Evolutionary conservation across 2,888 invertebrate species (phyloP).

Genomic region (Apocheima hispidaria): DNA sequence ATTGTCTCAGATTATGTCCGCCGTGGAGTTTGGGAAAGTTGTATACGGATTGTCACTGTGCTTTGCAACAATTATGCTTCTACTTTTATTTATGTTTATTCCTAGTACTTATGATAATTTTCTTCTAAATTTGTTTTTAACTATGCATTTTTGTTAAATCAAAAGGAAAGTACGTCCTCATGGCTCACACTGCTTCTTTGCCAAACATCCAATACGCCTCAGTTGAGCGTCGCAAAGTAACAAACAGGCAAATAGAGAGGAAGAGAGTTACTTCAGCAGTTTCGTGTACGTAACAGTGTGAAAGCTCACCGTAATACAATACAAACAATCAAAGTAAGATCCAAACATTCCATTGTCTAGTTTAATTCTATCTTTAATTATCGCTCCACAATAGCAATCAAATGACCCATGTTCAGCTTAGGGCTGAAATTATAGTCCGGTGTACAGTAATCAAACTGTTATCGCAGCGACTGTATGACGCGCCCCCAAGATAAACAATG

Average conservation of each 20-base stretch:
- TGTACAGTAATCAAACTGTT: conserved; percentile 44
- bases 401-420: conserved; percentile 30
- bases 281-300: neutral
- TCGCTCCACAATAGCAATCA: conserved; percentile 12
- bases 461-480: conserved; percentile 43
- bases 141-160: no score
- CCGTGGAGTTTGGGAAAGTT: neutral
- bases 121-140: neutral
- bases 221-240: no score
- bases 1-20: neutral
- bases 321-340: conserved; percentile 1
- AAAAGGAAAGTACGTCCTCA: no score
- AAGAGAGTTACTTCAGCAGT: no score
- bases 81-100: neutral
- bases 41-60: neutral
- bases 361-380: conserved; percentile 21
- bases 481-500: conserved; percentile 46
- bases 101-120: neutral
- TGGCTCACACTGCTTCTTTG: no score
- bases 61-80: neutral
- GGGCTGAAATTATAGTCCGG: conserved; percentile 27
- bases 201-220: no score
- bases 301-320: neutral
- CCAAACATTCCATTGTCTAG: conserved; percentile 8
- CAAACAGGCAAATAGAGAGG: no score